phyloP scores from a whole-genome alignment of 2,113 vertebrate species.

The Rhea americana region DNA sequence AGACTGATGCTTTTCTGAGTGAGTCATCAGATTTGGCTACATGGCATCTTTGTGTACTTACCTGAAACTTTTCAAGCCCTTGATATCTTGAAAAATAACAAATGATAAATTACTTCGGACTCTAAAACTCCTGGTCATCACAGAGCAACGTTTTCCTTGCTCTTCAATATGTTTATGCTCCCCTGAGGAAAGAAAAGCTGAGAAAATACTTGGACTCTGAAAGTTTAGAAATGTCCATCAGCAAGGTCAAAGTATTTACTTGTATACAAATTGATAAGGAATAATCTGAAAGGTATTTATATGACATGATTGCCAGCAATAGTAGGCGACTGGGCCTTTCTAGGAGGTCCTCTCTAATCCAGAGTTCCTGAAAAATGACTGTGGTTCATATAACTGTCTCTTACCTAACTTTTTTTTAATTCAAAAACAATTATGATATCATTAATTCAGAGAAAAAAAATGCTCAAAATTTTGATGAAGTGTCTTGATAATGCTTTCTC shows the following conservation, averaged over 20 bases:
- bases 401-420: not conserved
- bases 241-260: not conserved
- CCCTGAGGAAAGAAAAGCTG: not conserved
- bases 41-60: not conserved
- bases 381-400: not conserved
- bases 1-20: not conserved
- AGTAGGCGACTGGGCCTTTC: not conserved
- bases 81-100: not conserved
- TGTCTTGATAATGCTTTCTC: not conserved
- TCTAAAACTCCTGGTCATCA: not conserved
- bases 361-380: not conserved
- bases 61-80: not conserved
- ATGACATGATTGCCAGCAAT: not conserved
- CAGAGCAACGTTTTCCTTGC: not conserved
- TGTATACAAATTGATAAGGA: not conserved
- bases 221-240: not conserved
- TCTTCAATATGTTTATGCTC: not conserved
- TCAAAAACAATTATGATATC: not conserved
- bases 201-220: not conserved
- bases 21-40: not conserved
- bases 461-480: not conserved
- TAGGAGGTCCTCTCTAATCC: not conserved
- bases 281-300: not conserved
- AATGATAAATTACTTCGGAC: not conserved
- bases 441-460: not conserved